These are phyloP conservation scores for Netelia inedita DNA, from an alignment of 2,888 invertebrate genomes.

Conservation along the genomic window DNA sequence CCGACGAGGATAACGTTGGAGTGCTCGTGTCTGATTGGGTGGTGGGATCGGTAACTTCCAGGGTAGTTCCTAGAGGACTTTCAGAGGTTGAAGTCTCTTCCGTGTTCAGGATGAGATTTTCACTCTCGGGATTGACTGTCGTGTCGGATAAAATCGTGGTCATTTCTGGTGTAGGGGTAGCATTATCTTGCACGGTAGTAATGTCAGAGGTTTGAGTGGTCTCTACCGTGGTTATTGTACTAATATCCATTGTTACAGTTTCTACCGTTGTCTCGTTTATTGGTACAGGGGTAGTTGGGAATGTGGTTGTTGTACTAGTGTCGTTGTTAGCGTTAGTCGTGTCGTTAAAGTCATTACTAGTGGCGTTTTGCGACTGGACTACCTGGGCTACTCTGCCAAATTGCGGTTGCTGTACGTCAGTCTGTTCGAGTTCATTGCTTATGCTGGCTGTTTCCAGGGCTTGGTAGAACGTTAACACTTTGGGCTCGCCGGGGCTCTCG, in stretches of 20 bases:
- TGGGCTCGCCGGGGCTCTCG: conserved; percentile 81
- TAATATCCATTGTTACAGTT: conserved; percentile 65
- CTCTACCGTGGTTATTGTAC: conserved; percentile 73
- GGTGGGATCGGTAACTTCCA: conserved; percentile 49
- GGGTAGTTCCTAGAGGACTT: conserved; percentile 43
- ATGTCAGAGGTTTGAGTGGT: conserved; percentile 76
- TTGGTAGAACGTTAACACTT: conserved; percentile 82
- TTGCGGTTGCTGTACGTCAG: conserved; percentile 74
- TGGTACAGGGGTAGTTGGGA: conserved; percentile 68
- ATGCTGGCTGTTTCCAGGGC: conserved; percentile 82
- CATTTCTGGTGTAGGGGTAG: conserved; percentile 71
- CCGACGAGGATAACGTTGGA: conserved; percentile 10
- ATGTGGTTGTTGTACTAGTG: conserved; percentile 75
- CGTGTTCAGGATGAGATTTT: conserved; percentile 41
- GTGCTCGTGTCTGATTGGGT: conserved; percentile 40
- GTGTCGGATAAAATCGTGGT: conserved; percentile 59
- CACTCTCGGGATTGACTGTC: conserved; percentile 52
- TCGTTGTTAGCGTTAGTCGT: conserved; percentile 84
- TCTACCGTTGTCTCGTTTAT: conserved; percentile 67
- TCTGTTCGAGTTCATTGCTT: conserved; percentile 79
- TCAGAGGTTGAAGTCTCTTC: conserved; percentile 31
- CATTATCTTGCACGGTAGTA: conserved; percentile 69
- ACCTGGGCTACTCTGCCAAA: conserved; percentile 81
- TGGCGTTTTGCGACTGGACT: conserved; percentile 76
- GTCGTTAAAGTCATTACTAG: conserved; percentile 76